Evolutionary conservation across 2,888 invertebrate genomes (phyloP).

Genomic region (Mimachlamys varia): DNA sequence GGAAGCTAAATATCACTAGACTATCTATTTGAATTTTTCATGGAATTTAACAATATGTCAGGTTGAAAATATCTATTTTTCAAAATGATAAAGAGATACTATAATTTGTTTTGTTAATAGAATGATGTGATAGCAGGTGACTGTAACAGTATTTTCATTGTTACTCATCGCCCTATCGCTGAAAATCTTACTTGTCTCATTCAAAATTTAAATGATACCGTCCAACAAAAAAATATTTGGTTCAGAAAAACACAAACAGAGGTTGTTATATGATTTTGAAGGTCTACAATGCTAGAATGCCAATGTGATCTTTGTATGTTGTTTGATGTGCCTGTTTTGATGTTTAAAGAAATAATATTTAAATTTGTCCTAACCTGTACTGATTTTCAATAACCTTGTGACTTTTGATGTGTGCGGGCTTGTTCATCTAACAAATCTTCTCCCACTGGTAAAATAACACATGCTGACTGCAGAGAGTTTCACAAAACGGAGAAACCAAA

Average conservation of each 20-base stretch:
- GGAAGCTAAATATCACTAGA: background rate
- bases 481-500: too few species aligned
- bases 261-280: background rate
- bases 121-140: background rate
- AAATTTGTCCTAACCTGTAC: background rate
- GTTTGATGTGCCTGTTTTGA: background rate
- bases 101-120: too few species aligned
- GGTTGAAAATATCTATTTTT: background rate
- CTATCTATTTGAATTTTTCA: background rate
- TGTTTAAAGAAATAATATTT: background rate
- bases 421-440: background rate
- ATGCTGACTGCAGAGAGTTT: too few species aligned
- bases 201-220: too few species aligned
- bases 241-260: too few species aligned
- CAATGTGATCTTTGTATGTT: background rate
- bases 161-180: too few species aligned
- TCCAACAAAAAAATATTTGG: too few species aligned
- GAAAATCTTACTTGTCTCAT: too few species aligned
- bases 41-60: background rate
- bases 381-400: background rate
- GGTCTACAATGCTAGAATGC: background rate
- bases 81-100: background rate
- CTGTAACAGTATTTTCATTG: background rate
- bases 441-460: too few species aligned
- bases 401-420: background rate